Conservation (phyloP, 2,113 vertebrate genomes). For the Pogonocichla stellata region DNA sequence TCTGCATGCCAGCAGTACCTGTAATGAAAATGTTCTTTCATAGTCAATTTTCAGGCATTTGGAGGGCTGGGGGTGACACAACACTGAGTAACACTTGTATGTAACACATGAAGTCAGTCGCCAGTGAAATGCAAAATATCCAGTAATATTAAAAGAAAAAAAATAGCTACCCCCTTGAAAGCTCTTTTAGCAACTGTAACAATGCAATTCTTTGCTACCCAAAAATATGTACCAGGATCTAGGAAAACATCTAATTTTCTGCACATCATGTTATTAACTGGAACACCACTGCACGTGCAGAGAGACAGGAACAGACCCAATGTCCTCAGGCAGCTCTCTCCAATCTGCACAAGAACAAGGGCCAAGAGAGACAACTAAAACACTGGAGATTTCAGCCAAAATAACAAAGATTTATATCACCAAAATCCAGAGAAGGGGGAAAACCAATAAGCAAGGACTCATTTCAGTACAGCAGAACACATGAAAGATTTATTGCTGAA, state of each 20-base stretch:
- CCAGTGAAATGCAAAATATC: conserved; percentile 35
- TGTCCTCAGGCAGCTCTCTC: background rate
- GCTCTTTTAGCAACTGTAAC: background rate
- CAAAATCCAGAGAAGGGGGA: background rate
- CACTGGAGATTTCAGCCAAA: background rate
- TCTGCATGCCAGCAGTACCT: conserved; percentile 57
- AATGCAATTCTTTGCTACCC: background rate
- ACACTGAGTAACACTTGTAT: conserved; percentile 38
- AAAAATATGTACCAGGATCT: background rate
- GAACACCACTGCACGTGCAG: background rate
- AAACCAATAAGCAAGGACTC: background rate
- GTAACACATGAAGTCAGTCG: conserved; percentile 23
- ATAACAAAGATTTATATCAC: background rate
- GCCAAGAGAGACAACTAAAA: background rate
- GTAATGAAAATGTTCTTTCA: conserved; percentile 39
- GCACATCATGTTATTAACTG: background rate
- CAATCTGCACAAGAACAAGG: background rate
- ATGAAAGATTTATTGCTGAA: conserved; percentile 53
- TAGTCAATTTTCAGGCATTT: conserved; percentile 16
- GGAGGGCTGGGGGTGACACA: conserved; percentile 24
- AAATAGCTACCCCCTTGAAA: background rate
- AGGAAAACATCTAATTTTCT: background rate
- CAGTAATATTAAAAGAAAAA: background rate
- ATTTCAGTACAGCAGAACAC: background rate
- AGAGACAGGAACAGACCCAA: background rate